Evolutionary conservation across 2,113 vertebrate genomes (phyloP), one percentile per base, ranked within the genome.

Genomic region (Microcebus lehilahytsara): DNA sequence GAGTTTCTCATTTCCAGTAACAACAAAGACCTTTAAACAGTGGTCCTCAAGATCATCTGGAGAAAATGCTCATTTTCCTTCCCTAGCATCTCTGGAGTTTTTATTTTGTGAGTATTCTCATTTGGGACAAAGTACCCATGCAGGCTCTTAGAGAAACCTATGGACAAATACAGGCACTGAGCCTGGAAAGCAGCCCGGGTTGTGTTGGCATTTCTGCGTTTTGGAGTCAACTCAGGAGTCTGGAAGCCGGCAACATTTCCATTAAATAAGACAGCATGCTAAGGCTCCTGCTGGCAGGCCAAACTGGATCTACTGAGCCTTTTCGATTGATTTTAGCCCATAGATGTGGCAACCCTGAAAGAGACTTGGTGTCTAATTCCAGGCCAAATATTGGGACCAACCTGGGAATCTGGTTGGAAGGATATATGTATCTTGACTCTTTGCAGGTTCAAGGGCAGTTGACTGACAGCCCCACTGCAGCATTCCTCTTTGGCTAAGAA

Each of bases 181-280:
- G 74, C 80, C 96, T 42, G 97, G 96, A 97, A 94, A 96, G 96
- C 88, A 98, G 69, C 32, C 96, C 96, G 89, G 95, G 95, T 40
- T 62, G 97, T 85, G 94, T 22, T 93, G 96, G 92, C 89, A 77
- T 89, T 96, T 95, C 93, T 95, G 89, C 0, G 22, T 66, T 92
- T 96, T 97, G 96, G 92, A 93, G 80, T 85, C 80, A 80, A 72
- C 40, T 93, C 80, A 89, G 97, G 84, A 92, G 96, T 96, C 95
- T 86, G 95, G 91, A 96, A 69, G 58, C 83, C 25, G 78, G 81
- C 71, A 77, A 67, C 5, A 0, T 96, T 95, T 96, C 96, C 88
- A 81, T 69, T 51, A 85, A 96, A 67, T 30, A 69, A 56, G 86
- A 69, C 60, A 84, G 89, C 25, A 16, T 2, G 32, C 34, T 5